Percentiles rank a stretch among this genome's conserved stretches.
Conservation (phyloP, 1,140 invertebrate genomes). For the Vanessa tameamea region DNA sequence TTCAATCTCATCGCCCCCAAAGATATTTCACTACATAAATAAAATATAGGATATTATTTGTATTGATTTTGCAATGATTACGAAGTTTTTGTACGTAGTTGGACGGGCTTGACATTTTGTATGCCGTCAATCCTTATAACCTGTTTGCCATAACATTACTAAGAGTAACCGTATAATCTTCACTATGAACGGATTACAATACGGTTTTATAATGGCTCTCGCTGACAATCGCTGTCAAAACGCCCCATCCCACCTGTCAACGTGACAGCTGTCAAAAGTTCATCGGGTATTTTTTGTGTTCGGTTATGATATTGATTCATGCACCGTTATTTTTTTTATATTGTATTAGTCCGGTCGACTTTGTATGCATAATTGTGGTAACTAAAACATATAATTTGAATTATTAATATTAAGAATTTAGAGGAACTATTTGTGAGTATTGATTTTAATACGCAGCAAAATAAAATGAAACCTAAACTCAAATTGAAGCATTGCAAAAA, state of each 20-base stretch:
- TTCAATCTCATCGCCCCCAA: no score
- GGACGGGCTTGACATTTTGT: background rate
- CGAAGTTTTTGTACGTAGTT: background rate
- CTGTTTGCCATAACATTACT: constrained; percentile 1
- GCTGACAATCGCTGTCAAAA: constrained; percentile 29
- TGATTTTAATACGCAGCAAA: no score
- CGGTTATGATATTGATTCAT: constrained; percentile 6
- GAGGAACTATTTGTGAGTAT: no score
- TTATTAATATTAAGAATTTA: background rate
- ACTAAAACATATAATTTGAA: background rate
- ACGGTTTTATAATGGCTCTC: constrained; percentile 19
- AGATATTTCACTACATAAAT: no score
- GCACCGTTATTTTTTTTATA: constrained; percentile 22
- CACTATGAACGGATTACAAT: background rate
- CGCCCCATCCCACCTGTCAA: constrained; percentile 25
- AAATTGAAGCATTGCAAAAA: no score
- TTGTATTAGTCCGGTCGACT: constrained; percentile 1
- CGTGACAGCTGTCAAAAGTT: constrained; percentile 31
- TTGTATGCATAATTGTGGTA: background rate
- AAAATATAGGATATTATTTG: no score
- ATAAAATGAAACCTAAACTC: no score
- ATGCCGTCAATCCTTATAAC: background rate
- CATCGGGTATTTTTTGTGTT: constrained; percentile 25
- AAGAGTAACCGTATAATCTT: constrained; percentile 23
- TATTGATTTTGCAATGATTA: no score